phyloP scores from a whole-genome alignment of 1,140 invertebrate genomes.

The Brachionus calyciflorus region DNA sequence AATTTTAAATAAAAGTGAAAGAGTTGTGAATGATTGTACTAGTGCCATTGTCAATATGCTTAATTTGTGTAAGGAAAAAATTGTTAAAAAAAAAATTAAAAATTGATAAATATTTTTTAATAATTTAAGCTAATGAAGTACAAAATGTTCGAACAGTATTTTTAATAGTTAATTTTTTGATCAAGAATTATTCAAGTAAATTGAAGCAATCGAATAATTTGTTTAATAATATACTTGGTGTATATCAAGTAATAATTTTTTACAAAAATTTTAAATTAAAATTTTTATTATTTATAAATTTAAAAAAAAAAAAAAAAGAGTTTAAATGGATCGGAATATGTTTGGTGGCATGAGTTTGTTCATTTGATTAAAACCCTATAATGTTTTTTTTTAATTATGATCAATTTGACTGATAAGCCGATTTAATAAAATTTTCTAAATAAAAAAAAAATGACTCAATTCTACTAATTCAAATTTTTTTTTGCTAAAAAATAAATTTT shows the following conservation, averaged over 20 bases:
- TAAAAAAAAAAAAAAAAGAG: too few species aligned
- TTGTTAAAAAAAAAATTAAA: not conserved
- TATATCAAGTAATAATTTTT: constrained; percentile 6
- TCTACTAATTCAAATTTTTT: not conserved
- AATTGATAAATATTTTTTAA: not conserved
- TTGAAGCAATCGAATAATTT: not conserved
- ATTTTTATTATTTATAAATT: too few species aligned
- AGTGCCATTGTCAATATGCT: not conserved
- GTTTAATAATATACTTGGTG: not conserved
- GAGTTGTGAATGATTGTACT: not conserved
- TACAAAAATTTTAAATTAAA: too few species aligned
- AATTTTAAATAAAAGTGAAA: not conserved
- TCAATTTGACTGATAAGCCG: too few species aligned
- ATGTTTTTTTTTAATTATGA: not conserved
- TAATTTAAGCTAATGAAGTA: not conserved
- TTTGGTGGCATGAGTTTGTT: constrained; percentile 14
- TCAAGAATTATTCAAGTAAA: constrained; percentile 6
- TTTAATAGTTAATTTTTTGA: constrained; percentile 25
- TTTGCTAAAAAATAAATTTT: not conserved
- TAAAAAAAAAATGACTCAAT: too few species aligned
- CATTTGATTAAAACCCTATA: not conserved
- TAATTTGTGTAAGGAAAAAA: not conserved
- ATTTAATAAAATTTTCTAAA: too few species aligned
- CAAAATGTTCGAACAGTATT: not conserved
- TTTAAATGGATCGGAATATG: not conserved